These are phyloP conservation scores for Noctua janthina DNA, from an alignment of 2,888 invertebrate genomes.

Conservation along the genomic window DNA sequence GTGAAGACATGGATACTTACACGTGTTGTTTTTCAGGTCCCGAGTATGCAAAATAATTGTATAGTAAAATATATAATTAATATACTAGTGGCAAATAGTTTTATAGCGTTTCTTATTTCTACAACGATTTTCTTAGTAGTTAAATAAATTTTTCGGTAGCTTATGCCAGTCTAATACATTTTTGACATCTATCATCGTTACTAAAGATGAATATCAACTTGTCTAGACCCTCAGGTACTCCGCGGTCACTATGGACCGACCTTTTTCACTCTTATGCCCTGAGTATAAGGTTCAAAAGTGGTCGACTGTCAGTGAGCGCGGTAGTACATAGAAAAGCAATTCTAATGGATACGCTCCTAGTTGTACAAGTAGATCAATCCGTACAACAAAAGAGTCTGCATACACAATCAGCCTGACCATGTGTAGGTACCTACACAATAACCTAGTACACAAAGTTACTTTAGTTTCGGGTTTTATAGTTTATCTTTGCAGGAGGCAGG, in stretches of 20 bases:
- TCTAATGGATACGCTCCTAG: background rate
- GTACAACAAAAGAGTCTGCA: background rate
- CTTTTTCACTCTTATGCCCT: no score
- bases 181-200: background rate
- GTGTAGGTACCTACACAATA: background rate
- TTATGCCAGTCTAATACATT: background rate
- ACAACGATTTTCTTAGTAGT: background rate
- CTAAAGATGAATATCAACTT: background rate
- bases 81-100: background rate
- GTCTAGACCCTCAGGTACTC: background rate
- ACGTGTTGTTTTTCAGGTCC: background rate
- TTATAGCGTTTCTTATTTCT: background rate
- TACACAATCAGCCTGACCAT: background rate
- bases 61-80: background rate
- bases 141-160: background rate
- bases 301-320: no score
- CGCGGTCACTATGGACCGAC: no score
- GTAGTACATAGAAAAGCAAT: background rate
- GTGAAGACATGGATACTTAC: background rate
- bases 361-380: background rate
- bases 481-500: slow-evolving; percentile 17
- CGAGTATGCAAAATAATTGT: background rate
- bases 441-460: slow-evolving; percentile 14
- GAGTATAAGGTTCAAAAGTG: no score
- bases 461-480: slow-evolving; percentile 19